A percentile compares a stretch with the other conserved stretches of the same genome.
These are phyloP conservation scores for Brachyistius frenatus DNA, from an alignment of 2,113 vertebrate species.

Conservation along the genomic window DNA sequence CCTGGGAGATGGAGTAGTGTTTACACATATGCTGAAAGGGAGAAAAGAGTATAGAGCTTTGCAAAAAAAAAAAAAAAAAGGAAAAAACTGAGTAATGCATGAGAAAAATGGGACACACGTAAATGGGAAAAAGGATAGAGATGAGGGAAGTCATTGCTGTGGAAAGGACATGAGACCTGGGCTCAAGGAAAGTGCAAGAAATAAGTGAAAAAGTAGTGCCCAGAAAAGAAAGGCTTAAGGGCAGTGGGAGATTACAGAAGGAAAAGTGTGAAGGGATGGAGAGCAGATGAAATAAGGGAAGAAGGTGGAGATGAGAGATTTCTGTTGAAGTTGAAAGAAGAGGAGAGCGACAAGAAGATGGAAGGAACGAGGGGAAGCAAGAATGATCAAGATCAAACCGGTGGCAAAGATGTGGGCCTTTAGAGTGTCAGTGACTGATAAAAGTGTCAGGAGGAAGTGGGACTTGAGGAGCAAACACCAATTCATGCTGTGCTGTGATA, in stretches of 20 bases:
- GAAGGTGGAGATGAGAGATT: constrained; percentile 54
- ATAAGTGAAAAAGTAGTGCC: constrained; percentile 44
- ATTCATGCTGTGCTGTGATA: constrained; percentile 60
- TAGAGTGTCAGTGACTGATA: constrained; percentile 66
- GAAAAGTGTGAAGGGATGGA: constrained; percentile 46
- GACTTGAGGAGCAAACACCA: constrained; percentile 66
- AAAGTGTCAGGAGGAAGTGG: constrained; percentile 65
- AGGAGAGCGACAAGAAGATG: constrained; percentile 45
- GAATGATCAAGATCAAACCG: constrained; percentile 60
- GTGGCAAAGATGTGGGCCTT: constrained; percentile 54
- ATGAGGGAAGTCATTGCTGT: constrained; percentile 57
- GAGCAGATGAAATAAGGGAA: constrained; percentile 57
- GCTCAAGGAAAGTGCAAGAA: constrained; percentile 48
- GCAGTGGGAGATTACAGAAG: constrained; percentile 52
- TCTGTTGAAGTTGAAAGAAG: constrained; percentile 28
- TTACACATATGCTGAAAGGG: constrained; percentile 74
- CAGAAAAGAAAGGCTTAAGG: constrained; percentile 67
- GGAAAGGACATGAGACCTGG: constrained; percentile 67
- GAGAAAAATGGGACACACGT: constrained; percentile 55
- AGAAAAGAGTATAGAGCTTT: constrained; percentile 50
- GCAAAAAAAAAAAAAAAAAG: constrained; percentile 31
- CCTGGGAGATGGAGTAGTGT: constrained; percentile 78
- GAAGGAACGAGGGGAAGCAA: constrained; percentile 44
- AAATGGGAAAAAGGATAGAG: constrained; percentile 52
- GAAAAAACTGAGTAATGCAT: constrained; percentile 51